phyloP scores from a whole-genome alignment of 2,797 vertebrate genomes.

The Tiaroga cobitis region DNA sequence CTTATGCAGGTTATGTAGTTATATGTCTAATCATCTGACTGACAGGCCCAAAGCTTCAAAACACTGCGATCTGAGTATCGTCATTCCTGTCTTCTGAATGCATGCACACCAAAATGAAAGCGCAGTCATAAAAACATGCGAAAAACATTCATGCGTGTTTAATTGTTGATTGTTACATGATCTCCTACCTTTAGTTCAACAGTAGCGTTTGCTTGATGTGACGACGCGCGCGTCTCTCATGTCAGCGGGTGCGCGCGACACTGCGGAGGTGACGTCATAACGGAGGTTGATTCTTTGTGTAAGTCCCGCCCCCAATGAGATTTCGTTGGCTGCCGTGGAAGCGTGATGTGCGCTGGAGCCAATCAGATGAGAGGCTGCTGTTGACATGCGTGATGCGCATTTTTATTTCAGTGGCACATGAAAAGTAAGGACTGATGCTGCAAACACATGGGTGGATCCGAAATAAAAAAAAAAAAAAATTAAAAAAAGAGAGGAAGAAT shows the following conservation, averaged over 20 bases:
- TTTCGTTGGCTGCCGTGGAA: constrained; percentile 65
- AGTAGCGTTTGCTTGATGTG: background rate
- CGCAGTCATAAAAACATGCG: background rate
- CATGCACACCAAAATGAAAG: background rate
- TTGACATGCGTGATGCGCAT: background rate
- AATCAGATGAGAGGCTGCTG: background rate
- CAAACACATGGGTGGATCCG: background rate
- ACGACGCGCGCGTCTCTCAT: constrained; percentile 29
- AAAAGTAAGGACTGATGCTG: background rate
- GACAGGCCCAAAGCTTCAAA: constrained; percentile 25
- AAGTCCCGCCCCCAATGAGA: constrained; percentile 3
- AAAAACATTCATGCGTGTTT: background rate
- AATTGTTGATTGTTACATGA: background rate
- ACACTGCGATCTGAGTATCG: background rate
- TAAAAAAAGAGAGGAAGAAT: no score
- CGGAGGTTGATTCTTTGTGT: background rate
- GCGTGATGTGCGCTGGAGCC: constrained; percentile 10
- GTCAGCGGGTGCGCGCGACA: constrained; percentile 43
- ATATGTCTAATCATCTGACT: background rate
- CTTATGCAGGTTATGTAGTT: background rate
- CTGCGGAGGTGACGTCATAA: constrained; percentile 64
- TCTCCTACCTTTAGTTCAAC: constrained; percentile 36
- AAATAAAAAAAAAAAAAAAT: background rate
- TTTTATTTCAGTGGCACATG: background rate
- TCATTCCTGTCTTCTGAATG: background rate